Percentiles rank a stretch among this genome's conserved stretches.
Evolutionary conservation across 2,888 invertebrate genomes (phyloP).

Genomic region (Athalia rosae): DNA sequence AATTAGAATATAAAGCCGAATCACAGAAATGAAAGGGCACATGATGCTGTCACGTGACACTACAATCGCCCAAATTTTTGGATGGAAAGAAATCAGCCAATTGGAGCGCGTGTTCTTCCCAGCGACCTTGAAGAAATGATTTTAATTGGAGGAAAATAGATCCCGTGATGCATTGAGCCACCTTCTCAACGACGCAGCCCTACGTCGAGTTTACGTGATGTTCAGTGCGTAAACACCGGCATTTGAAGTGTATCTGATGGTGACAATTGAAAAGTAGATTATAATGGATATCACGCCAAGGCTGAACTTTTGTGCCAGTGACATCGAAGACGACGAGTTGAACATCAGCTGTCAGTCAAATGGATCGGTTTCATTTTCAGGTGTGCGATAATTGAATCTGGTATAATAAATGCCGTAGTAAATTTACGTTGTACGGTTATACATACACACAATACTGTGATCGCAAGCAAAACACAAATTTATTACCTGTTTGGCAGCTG

Average conservation of each 20-base stretch:
- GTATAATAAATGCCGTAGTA: slow-evolving; percentile 5
- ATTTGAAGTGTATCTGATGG: slow-evolving; percentile 50
- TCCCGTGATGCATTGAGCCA: slow-evolving; percentile 57
- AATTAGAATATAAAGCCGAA: background rate
- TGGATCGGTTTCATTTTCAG: slow-evolving; percentile 74
- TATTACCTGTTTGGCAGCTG: no score
- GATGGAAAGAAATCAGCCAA: slow-evolving; percentile 53
- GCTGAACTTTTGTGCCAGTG: slow-evolving; percentile 68
- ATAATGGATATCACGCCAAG: slow-evolving; percentile 70
- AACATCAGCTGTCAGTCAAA: slow-evolving; percentile 74
- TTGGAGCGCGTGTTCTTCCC: slow-evolving; percentile 47
- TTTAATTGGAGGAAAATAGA: slow-evolving; percentile 55
- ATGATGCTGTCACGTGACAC: slow-evolving; percentile 4
- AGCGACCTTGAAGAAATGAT: slow-evolving; percentile 41
- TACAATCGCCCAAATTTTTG: slow-evolving; percentile 46
- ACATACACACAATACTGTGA: no score
- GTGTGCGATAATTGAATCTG: slow-evolving; percentile 62
- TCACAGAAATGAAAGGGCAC: slow-evolving; percentile 10
- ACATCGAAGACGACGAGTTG: slow-evolving; percentile 75
- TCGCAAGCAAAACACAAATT: no score
- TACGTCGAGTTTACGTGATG: slow-evolving; percentile 51
- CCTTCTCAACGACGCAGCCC: slow-evolving; percentile 66
- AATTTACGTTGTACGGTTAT: background rate
- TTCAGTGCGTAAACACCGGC: background rate
- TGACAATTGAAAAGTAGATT: slow-evolving; percentile 48